Conservation (phyloP, 2,888 invertebrate species). For the Eucriotettix oculatus region DNA sequence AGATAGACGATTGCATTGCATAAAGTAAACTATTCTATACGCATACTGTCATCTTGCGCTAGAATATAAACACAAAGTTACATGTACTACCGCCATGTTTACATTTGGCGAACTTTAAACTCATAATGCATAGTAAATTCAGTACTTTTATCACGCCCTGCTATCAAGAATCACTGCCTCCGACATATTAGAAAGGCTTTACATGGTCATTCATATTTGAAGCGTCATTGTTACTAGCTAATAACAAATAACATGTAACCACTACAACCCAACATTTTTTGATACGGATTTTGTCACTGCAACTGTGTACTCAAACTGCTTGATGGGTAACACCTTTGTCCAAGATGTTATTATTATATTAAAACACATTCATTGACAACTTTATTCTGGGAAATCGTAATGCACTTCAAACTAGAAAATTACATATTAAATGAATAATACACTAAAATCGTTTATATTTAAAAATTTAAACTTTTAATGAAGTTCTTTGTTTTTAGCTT, state of each 20-base stretch:
- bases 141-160: too few relatives aligned
- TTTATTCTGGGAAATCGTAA: not conserved
- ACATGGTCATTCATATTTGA: too few relatives aligned
- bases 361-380: too few relatives aligned
- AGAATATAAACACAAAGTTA: conserved; percentile 11
- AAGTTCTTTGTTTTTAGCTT: not conserved
- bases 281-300: not conserved
- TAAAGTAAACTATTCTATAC: conserved; percentile 1
- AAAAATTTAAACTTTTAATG: not conserved
- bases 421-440: not conserved
- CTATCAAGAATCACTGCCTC: too few relatives aligned
- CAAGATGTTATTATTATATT: too few relatives aligned
- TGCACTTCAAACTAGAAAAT: not conserved
- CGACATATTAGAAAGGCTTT: too few relatives aligned
- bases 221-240: not conserved
- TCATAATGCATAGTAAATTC: too few relatives aligned
- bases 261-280: not conserved
- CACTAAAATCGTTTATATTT: not conserved
- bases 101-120: conserved; percentile 1
- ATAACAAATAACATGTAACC: too few relatives aligned
- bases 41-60: conserved; percentile 2
- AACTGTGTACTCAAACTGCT: not conserved
- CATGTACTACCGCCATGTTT: conserved; percentile 13
- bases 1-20: conserved; percentile 9
- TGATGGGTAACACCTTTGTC: not conserved